Evolutionary conservation across 1,140 invertebrate species (phyloP), one percentile per base, ranked within the genome.

Genomic region (Lucilia cuprina): DNA sequence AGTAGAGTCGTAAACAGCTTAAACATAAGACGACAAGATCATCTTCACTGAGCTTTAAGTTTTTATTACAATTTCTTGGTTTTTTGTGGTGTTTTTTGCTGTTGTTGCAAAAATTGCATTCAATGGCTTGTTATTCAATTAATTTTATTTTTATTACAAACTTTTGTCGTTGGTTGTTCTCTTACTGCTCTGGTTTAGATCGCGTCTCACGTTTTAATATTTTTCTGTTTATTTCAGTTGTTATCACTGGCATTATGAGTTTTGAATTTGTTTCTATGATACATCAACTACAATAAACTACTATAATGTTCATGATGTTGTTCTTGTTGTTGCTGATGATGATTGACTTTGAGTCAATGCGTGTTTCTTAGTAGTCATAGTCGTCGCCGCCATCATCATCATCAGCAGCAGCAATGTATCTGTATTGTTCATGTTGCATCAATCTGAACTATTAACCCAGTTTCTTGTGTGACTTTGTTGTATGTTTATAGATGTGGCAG

Each of bases 381-480:
- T 60, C 14, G 55, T n/a, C 55, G 41, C 41, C n/a, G 50, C 13
- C 50, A 17, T 14, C 17, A 14, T 60, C 5, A n/a, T n/a, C 14
- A 60, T 17, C 55, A 30, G 25, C 25, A 30, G 25, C 25, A 30
- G 25, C 25, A 30, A 30, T 30, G 55, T 60, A 8, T 78, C 17
- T 78, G 41, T 41, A 50, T 25, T 80, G 77, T 49, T 41, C n/a
- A 19, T 49, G 75, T 49, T 80, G 41, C 77, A 80, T 80, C 41
- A 80, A 80, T 80, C 77, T 80, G 77, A 80, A 80, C 77, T 80
- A 80, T 49, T 80, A 80, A 80, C 77, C 77, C 47, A 80, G 41
- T 50, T 80, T 80, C 47, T 80, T 70, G 21, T 55, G 7, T 49
- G 13, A 49, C 13, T 8, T 55, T 17, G 50, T 55, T 21, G 65